These are phyloP conservation scores for Danio kyathit DNA, from an alignment of 2,797 vertebrate genomes.

Conservation along the genomic window DNA sequence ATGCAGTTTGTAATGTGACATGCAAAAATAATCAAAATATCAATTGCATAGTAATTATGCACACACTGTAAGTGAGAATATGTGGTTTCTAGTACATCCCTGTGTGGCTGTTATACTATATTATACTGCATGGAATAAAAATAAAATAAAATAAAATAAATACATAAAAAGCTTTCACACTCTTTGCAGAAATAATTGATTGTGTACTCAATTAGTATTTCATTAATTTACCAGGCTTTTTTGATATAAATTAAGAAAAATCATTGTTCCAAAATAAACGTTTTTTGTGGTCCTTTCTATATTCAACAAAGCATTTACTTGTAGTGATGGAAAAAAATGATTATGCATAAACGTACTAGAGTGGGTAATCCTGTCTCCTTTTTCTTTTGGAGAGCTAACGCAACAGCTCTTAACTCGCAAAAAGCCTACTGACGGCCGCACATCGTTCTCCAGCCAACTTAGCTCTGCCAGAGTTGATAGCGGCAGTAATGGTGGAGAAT, in stretches of 20 bases:
- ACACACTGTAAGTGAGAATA: too few species aligned
- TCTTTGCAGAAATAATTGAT: neutral
- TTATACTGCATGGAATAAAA: too few species aligned
- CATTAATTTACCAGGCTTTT: constrained; percentile 44
- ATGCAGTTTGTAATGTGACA: too few species aligned
- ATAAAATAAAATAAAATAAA: too few species aligned
- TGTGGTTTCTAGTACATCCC: too few species aligned
- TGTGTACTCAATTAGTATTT: constrained; percentile 10
- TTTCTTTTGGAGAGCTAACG: constrained; percentile 20
- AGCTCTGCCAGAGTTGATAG: constrained; percentile 23
- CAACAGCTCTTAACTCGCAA: neutral
- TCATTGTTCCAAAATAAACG: constrained; percentile 34
- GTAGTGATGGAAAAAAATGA: constrained; percentile 19
- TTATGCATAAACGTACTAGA: constrained; percentile 34
- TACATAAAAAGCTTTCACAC: too few species aligned
- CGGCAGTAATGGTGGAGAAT: constrained; percentile 20
- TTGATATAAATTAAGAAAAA: constrained; percentile 31
- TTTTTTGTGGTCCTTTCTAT: constrained; percentile 20
- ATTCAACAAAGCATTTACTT: constrained; percentile 48
- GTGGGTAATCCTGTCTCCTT: constrained; percentile 40
- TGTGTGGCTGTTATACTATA: neutral
- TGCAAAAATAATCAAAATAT: too few species aligned
- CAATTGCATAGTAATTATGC: too few species aligned
- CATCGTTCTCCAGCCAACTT: constrained; percentile 9
- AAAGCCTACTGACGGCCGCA: constrained; percentile 3